phyloP scores from a whole-genome alignment of 2,797 vertebrate species.

The Sphenodon punctatus region DNA sequence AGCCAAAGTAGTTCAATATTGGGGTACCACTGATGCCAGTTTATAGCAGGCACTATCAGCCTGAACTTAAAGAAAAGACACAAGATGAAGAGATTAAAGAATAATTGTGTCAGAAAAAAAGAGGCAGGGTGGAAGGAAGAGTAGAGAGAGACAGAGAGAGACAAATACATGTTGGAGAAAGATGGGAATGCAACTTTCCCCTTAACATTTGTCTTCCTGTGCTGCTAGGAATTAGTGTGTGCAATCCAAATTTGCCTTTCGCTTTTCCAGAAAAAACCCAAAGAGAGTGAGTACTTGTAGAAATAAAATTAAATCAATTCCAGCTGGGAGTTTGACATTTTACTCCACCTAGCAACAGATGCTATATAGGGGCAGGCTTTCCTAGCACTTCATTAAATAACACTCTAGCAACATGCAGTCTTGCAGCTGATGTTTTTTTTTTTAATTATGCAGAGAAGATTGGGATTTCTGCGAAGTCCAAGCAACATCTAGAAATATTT shows the following conservation, averaged over 20 bases:
- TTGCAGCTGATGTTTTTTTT: background rate
- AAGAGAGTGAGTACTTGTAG: background rate
- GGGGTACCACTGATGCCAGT: background rate
- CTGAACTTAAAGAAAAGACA: background rate
- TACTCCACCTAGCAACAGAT: background rate
- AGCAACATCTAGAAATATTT: constrained; percentile 1
- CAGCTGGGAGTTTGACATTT: background rate
- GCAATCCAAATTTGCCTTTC: background rate
- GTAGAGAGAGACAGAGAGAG: no score
- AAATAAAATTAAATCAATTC: background rate
- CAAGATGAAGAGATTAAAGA: background rate
- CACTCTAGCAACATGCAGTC: background rate
- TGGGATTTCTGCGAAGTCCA: background rate
- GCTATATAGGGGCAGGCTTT: background rate
- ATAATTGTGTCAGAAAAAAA: no score
- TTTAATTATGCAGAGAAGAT: background rate
- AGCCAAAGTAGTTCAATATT: background rate
- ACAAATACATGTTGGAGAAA: background rate
- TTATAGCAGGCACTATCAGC: background rate
- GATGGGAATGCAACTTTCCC: background rate
- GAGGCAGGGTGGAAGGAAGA: no score
- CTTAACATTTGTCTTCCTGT: background rate
- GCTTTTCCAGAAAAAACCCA: background rate
- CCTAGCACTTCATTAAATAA: background rate
- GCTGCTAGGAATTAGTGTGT: no score